Conservation (phyloP, 2,888 invertebrate species). For the Napeogenes sylphis region DNA sequence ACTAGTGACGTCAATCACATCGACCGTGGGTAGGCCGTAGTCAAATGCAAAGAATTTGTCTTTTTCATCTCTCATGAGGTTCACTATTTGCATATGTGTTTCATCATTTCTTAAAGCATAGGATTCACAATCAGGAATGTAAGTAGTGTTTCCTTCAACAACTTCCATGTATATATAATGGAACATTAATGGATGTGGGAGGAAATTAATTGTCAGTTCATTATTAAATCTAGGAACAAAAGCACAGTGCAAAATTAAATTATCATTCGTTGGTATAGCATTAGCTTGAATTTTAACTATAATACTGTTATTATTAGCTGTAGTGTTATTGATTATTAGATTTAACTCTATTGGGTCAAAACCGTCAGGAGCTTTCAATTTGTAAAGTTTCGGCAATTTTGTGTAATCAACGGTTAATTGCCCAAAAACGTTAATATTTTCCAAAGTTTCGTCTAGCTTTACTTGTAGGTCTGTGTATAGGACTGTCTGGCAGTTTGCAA, state of each 20-base stretch:
- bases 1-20: constrained; percentile 80
- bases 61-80: constrained; percentile 78
- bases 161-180: constrained; percentile 72
- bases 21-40: constrained; percentile 82
- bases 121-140: constrained; percentile 59
- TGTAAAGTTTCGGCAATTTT: constrained; percentile 56
- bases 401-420: constrained; percentile 46
- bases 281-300: constrained; percentile 71
- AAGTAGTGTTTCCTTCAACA: constrained; percentile 43
- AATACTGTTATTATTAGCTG: constrained; percentile 39
- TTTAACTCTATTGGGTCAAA: constrained; percentile 53
- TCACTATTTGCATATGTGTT: constrained; percentile 47
- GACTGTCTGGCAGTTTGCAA: constrained; percentile 81
- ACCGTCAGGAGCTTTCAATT: constrained; percentile 70
- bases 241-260: constrained; percentile 65
- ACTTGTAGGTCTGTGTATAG: constrained; percentile 81
- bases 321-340: constrained; percentile 63
- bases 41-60: constrained; percentile 87
- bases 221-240: constrained; percentile 66
- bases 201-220: constrained; percentile 63
- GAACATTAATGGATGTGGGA: constrained; percentile 77
- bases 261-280: constrained; percentile 73
- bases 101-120: constrained; percentile 52
- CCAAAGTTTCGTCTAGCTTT: constrained; percentile 61
- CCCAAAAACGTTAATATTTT: constrained; percentile 55